Conservation (phyloP, 2,797 vertebrate species). For the Coregonus ussuriensis region DNA sequence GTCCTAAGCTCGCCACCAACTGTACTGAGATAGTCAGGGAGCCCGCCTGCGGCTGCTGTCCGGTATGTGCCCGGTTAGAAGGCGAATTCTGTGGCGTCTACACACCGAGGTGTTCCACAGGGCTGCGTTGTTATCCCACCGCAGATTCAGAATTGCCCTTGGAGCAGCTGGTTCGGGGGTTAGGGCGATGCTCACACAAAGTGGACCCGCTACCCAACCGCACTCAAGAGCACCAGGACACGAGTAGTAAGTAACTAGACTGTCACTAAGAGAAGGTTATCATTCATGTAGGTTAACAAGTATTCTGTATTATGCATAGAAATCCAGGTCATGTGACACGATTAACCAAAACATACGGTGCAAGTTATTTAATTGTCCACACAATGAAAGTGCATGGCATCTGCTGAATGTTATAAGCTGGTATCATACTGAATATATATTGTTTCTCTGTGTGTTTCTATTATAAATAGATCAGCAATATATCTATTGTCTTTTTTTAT, state of each 20-base stretch:
- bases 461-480: neutral
- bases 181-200: constrained; percentile 81
- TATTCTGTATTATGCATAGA: neutral
- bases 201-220: constrained; percentile 68
- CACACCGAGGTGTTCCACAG: constrained; percentile 84
- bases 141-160: constrained; percentile 80
- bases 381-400: neutral
- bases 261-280: neutral
- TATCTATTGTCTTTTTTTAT: too few species aligned
- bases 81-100: constrained; percentile 91
- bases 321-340: too few species aligned
- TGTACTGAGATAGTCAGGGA: constrained; percentile 88
- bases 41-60: constrained; percentile 93
- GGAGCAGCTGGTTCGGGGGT: constrained; percentile 85
- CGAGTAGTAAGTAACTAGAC: constrained; percentile 70
- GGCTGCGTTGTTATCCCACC: constrained; percentile 86
- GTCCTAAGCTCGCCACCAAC: constrained; percentile 63
- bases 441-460: neutral
- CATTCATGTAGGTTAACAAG: neutral
- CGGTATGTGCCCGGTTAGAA: constrained; percentile 84
- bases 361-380: too few species aligned
- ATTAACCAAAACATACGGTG: too few species aligned
- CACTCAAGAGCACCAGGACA: constrained; percentile 67
- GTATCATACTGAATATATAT: neutral
- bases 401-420: neutral